Base-by-base conservation (phyloP, 2,888 invertebrate genomes). In the Drosophila anomalata region DNA sequence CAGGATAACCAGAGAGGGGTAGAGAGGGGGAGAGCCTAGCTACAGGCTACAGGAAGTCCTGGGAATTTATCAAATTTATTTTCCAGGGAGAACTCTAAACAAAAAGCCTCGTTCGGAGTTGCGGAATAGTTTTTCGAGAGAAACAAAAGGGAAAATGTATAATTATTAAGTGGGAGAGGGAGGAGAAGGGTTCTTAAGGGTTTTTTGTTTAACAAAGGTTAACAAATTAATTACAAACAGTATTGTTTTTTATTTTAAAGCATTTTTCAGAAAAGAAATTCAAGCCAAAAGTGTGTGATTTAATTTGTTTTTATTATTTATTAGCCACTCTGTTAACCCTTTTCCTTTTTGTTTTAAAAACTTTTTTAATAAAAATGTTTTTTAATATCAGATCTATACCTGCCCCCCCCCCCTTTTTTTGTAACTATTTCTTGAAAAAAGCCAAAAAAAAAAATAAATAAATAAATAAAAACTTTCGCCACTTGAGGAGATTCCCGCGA, bases 41-140 rank as follows among this genome's bases (percentile, higher is more conserved):
- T 29, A 29, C 29, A 29, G 29, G 11, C 26, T 11, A 12, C 17
- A 6, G 55, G n/a, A 60, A 47, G 20, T 36, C 29, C 22, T 9
- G 22, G 41, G 31, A 47, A 46, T 46, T 52, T n/a, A 65, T 65
- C 36, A 42, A 63, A 63, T 46, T 65, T 46, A 26, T 65, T 63
- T 63, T 29, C 17, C 65, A 39, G n/a, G 29, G 9, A 65, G 44
- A 63, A 50, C n/a, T 12, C 12, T n/a, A 33, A 36, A 55, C 44
- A 31, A 20, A 29, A 31, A 29, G 42, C 42, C 31, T 12, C 26
- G 31, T n/a, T 44, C 33, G 14, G 14, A 24, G 60, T 29, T 42
- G 14, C 5, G 2, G 4, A 26, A 57, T 36, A 39, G n/a, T 3
- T 11, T 50, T 36, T 56, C 33, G 14, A 33, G 33, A 22, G 3